Evolutionary conservation across 2,113 vertebrate species (phyloP).

Genomic region (Arothron firmamentum): DNA sequence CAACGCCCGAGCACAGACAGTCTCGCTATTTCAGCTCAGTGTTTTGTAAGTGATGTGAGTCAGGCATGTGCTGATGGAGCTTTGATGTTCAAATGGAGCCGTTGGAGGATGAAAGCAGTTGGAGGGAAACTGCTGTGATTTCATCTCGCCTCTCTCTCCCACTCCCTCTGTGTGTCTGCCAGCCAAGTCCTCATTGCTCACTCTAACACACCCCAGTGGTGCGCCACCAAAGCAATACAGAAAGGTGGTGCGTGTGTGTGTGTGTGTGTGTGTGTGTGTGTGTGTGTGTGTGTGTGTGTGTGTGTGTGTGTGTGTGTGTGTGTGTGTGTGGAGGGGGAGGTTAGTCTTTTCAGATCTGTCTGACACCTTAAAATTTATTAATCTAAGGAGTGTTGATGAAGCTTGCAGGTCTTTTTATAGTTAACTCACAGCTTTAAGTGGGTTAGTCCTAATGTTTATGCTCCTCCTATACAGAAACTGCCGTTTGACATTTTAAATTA

Average conservation of each 20-base stretch:
- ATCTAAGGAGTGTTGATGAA: conserved; percentile 5
- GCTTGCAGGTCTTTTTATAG: background rate
- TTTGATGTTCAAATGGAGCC: conserved; percentile 67
- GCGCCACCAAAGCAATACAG: conserved; percentile 18
- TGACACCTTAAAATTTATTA: conserved; percentile 7
- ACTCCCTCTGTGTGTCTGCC: conserved; percentile 48
- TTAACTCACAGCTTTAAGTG: background rate
- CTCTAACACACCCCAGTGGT: conserved; percentile 46
- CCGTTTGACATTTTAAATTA: conserved; percentile 50
- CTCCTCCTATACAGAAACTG: conserved; percentile 2
- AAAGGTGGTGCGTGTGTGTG: too few species aligned
- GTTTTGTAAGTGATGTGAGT: conserved; percentile 56
- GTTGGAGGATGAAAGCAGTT: conserved; percentile 62
- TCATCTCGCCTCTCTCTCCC: conserved; percentile 28
- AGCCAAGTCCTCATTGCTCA: conserved; percentile 57
- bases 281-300: too few species aligned
- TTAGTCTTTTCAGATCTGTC: conserved; percentile 2
- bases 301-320: too few species aligned
- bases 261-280: too few species aligned
- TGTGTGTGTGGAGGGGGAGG: background rate
- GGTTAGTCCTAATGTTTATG: too few species aligned
- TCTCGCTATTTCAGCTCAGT: conserved; percentile 50
- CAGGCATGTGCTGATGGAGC: conserved; percentile 51
- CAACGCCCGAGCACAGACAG: conserved; percentile 3
- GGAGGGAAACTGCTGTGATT: conserved; percentile 58